Evolutionary conservation across 92 coral and sea anemone genomes (phyloP).

Genomic region (Zoanthus solanderi): DNA sequence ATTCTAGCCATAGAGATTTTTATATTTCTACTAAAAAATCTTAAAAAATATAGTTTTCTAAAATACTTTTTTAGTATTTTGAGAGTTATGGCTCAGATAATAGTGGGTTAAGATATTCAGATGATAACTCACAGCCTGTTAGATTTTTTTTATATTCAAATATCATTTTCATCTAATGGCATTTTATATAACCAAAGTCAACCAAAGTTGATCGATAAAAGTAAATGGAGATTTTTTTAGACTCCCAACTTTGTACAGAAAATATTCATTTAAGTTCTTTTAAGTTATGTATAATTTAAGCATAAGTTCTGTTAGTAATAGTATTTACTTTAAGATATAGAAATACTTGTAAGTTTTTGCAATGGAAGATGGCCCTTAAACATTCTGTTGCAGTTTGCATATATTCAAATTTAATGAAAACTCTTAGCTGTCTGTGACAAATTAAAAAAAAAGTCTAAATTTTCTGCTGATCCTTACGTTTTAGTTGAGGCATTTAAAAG

Average conservation of each 20-base stretch:
- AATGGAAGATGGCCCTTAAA: background rate
- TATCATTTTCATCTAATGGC: no score
- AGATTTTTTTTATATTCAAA: no score
- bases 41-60: no score
- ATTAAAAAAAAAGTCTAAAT: background rate
- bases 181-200: background rate
- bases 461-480: conserved; percentile 42
- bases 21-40: no score
- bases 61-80: no score
- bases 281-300: background rate
- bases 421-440: background rate
- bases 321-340: background rate
- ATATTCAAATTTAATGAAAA: background rate
- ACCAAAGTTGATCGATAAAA: background rate
- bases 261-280: background rate
- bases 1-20: no score
- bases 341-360: background rate
- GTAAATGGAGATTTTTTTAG: background rate
- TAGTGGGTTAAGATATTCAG: no score
- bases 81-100: no score
- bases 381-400: background rate
- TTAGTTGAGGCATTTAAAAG: conserved; percentile 40
- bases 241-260: background rate
- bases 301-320: background rate
- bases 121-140: no score